Percentiles rank a stretch among this genome's conserved stretches.
phyloP scores from a whole-genome alignment of 2,888 invertebrate genomes.

The Aplocera efformata region DNA sequence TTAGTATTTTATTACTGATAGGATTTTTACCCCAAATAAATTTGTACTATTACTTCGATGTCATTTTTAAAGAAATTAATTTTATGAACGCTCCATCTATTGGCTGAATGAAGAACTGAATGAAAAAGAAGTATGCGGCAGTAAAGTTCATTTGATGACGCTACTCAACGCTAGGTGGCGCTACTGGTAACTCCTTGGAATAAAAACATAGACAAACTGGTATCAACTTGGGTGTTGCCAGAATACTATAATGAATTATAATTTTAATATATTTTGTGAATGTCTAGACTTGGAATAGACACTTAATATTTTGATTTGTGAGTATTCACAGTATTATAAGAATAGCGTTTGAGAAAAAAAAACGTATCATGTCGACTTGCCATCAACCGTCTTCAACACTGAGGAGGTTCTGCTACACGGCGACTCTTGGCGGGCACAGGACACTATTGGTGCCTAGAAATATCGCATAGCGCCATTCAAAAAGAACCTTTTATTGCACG shows the following conservation, averaged over 20 bases:
- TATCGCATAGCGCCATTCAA: constrained; percentile 47
- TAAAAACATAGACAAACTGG: constrained; percentile 1
- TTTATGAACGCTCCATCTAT: too few relatives aligned
- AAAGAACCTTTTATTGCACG: constrained; percentile 23
- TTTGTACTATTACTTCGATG: too few relatives aligned
- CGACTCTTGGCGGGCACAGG: constrained; percentile 56
- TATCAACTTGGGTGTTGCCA: too few relatives aligned
- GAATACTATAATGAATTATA: too few relatives aligned
- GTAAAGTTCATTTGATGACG: constrained; percentile 21
- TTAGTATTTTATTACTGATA: too few relatives aligned
- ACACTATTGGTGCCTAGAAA: constrained; percentile 39
- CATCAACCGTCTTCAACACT: constrained; percentile 67
- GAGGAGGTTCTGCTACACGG: constrained; percentile 62
- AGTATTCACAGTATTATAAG: too few relatives aligned
- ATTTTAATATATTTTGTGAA: too few relatives aligned
- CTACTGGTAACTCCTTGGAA: constrained; percentile 14
- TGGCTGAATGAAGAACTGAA: constrained; percentile 4
- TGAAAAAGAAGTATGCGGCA: neutral
- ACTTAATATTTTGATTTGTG: too few relatives aligned
- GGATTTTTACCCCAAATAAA: too few relatives aligned
- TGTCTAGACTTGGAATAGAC: too few relatives aligned
- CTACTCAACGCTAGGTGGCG: constrained; percentile 67
- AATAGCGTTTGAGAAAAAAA: constrained; percentile 23
- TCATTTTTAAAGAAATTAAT: too few relatives aligned
- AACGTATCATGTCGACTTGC: constrained; percentile 55